A percentile compares a stretch with the other conserved stretches of the same genome.
These are phyloP conservation scores for Vidua chalybeata DNA, from an alignment of 2,113 vertebrate species.

Conservation along the genomic window DNA sequence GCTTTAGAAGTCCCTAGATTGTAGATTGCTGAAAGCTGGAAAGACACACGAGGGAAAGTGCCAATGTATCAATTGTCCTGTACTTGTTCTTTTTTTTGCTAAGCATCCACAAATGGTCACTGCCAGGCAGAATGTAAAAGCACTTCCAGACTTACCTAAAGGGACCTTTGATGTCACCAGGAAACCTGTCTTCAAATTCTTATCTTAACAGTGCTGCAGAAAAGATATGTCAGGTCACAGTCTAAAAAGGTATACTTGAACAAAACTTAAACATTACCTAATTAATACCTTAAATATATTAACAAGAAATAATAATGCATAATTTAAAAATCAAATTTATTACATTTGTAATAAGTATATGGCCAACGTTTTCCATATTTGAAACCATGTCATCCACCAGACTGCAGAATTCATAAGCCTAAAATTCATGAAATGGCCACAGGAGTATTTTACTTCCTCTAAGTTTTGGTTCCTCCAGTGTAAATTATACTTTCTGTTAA, in stretches of 20 bases:
- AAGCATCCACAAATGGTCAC: not conserved
- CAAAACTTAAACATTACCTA: not conserved
- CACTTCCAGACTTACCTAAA: not conserved
- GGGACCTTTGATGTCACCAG: not conserved
- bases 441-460: not conserved
- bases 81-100: not conserved
- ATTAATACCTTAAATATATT: not conserved
- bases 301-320: not conserved
- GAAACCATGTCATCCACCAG: not conserved
- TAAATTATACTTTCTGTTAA: not conserved
- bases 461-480: not conserved
- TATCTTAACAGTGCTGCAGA: not conserved
- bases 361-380: not conserved
- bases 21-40: not conserved
- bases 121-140: not conserved
- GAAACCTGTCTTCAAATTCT: not conserved
- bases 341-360: not conserved
- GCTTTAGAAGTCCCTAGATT: not conserved
- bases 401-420: not conserved
- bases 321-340: not conserved
- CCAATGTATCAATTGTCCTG: not conserved
- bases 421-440: not conserved
- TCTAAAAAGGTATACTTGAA: not conserved
- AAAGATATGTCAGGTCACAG: not conserved
- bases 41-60: not conserved